Evolutionary conservation across 2,113 vertebrate genomes (phyloP), one percentile per base, ranked within the genome.

Genomic region (Cyprinodon brontotheroides): DNA sequence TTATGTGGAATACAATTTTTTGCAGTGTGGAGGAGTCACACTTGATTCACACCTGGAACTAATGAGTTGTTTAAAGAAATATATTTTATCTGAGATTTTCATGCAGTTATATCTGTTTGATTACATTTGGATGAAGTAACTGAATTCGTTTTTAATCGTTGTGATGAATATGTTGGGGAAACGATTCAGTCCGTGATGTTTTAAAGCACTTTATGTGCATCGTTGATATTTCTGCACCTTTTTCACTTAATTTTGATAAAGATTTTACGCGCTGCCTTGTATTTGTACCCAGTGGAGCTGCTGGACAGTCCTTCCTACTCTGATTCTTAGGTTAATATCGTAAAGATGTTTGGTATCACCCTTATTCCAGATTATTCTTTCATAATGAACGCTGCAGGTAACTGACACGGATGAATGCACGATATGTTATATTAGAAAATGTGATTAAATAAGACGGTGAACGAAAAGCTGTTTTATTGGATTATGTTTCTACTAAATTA

Each of bases 261-360:
- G 20, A 57, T n/a, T 6, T 57, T 6, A 57, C 0, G n/a, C n/a
- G 50, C 20, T 53, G 48, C 8, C 50, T 38, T 61, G 67, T 75
- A 15, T 72, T 77, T 85, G 70, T 85, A 77, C 43, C 9, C 41
- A 13, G 14, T 74, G 89, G 90, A 89, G 72, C 93, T 94, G 93
- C 93, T 90, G 93, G 93, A 48, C 92, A 92, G 90, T 89, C 88
- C 85, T 73, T 70, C 37, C 7, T 40, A 72, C 4, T 61, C 74
- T 80, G 7, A 41, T 72, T 74, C 48, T 68, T 3, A 73, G 41
- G 36, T 4, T 36, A 6, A 12, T 57, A 6, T 13, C 75, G 40
- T 29, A 14, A 68, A 71, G 13, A 37, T 71, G 43, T 38, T 5
- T 66, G 43, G 45, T 3, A n/a, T 74, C 15, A 38, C 8, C 15